Percentiles rank a stretch among this genome's conserved stretches.
Evolutionary conservation across 2,797 vertebrate species (phyloP).

Genomic region (Carapus acus): DNA sequence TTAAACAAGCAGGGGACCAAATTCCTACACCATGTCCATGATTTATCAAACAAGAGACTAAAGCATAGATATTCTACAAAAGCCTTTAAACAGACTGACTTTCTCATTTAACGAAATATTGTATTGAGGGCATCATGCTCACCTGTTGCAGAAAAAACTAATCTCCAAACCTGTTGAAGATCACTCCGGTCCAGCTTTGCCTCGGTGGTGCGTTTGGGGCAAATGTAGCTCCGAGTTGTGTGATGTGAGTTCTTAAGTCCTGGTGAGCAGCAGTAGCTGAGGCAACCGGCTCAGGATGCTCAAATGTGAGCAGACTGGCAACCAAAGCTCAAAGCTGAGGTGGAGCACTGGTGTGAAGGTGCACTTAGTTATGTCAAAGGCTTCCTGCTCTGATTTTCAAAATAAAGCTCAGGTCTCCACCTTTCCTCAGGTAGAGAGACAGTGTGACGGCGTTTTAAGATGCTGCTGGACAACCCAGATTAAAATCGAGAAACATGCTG

Average conservation of each 20-base stretch:
- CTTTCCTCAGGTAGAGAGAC: too few relatives aligned
- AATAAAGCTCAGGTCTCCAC: conserved; percentile 36
- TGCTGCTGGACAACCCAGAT: too few relatives aligned
- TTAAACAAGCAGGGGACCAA: too few relatives aligned
- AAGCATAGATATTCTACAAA: not conserved
- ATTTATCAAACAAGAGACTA: too few relatives aligned
- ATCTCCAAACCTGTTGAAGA: conserved; percentile 1
- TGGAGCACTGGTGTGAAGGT: conserved; percentile 8
- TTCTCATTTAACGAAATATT: too few relatives aligned
- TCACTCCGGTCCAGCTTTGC: conserved; percentile 18
- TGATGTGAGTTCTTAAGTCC: conserved; percentile 31
- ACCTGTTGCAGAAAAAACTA: conserved; percentile 33
- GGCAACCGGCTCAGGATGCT: conserved; percentile 34
- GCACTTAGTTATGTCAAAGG: not conserved
- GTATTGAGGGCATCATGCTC: too few relatives aligned
- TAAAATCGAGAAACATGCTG: too few relatives aligned
- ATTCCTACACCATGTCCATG: too few relatives aligned
- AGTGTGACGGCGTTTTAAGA: not conserved
- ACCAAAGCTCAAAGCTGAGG: conserved; percentile 41
- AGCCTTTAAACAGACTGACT: too few relatives aligned
- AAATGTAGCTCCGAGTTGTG: conserved; percentile 3
- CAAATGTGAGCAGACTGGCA: conserved; percentile 24
- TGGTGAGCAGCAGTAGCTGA: conserved; percentile 23
- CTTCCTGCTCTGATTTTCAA: conserved; percentile 25
- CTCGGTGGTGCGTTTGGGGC: conserved; percentile 3